phyloP scores from a whole-genome alignment of 2,113 vertebrate species.

The Galeopterus variegatus region DNA sequence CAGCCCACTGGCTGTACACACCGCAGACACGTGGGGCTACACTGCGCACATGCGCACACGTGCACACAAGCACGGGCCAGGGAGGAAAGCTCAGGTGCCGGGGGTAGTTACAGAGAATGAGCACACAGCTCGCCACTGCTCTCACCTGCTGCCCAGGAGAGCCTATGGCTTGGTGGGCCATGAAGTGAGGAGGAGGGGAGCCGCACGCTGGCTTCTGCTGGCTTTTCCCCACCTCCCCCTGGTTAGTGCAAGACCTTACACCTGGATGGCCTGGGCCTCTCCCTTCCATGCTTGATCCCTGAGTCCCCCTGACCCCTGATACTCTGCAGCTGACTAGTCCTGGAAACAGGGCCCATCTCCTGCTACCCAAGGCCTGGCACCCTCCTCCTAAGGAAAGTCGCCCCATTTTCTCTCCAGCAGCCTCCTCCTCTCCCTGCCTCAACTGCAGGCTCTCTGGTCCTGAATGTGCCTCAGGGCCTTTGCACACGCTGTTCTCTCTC shows the following conservation, averaged over 20 bases:
- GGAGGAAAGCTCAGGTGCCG: accelerated
- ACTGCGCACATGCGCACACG: not conserved
- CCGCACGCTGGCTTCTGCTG: accelerated
- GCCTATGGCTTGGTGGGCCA: not conserved
- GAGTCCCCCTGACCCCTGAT: not conserved
- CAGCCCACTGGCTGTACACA: accelerated
- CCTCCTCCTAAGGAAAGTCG: not conserved
- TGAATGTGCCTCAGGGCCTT: not conserved
- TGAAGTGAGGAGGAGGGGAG: not conserved
- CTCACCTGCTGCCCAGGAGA: not conserved
- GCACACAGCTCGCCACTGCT: accelerated
- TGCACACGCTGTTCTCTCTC: accelerated
- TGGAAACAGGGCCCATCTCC: accelerated
- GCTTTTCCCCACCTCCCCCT: not conserved
- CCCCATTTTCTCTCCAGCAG: accelerated
- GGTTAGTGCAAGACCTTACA: not conserved
- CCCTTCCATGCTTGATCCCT: accelerated
- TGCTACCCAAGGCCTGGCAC: not conserved
- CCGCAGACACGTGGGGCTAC: not conserved
- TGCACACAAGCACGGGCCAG: not conserved
- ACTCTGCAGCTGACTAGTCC: accelerated
- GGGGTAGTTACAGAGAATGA: accelerated
- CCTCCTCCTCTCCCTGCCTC: accelerated
- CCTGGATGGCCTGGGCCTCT: not conserved
- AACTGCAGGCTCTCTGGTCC: not conserved